Percentiles rank a stretch among this genome's conserved stretches.
Conservation (phyloP, 2,888 invertebrate species). For the Protonemura montana region DNA sequence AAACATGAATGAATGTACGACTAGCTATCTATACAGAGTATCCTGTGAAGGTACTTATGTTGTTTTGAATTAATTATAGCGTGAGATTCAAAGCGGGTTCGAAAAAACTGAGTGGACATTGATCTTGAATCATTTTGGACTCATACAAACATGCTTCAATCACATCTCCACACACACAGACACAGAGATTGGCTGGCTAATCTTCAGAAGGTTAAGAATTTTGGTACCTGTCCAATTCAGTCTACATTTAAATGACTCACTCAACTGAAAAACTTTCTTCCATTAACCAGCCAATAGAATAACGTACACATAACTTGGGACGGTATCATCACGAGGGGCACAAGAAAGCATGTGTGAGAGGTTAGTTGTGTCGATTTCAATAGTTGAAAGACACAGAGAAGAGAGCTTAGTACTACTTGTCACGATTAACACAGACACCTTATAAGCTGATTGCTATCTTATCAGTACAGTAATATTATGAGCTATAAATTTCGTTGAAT, state of each 20-base stretch:
- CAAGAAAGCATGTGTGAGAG: slow-evolving; percentile 69
- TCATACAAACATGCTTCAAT: slow-evolving; percentile 22
- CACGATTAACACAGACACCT: slow-evolving; percentile 14
- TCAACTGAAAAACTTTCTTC: neutral
- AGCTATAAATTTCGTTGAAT: neutral
- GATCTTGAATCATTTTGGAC: slow-evolving; percentile 51
- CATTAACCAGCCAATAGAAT: slow-evolving; percentile 9
- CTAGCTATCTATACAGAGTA: neutral
- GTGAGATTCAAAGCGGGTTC: neutral
- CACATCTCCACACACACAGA: slow-evolving; percentile 23
- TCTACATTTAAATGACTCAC: neutral
- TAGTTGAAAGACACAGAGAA: slow-evolving; percentile 49
- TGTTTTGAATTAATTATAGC: neutral
- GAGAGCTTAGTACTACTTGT: slow-evolving; percentile 38
- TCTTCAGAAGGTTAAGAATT: neutral
- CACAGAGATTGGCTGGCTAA: neutral
- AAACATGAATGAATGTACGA: neutral
- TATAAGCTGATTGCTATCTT: neutral
- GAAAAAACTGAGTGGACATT: neutral
- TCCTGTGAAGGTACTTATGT: neutral
- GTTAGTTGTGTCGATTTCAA: slow-evolving; percentile 40
- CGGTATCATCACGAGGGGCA: slow-evolving; percentile 77
- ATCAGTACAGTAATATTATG: neutral
- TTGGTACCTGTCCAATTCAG: neutral
- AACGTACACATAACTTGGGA: slow-evolving; percentile 55